Percentiles rank a stretch among this genome's conserved stretches.
These are phyloP conservation scores for Coptotermes formosanus DNA, from an alignment of 1,140 invertebrate species.

Conservation along the genomic window DNA sequence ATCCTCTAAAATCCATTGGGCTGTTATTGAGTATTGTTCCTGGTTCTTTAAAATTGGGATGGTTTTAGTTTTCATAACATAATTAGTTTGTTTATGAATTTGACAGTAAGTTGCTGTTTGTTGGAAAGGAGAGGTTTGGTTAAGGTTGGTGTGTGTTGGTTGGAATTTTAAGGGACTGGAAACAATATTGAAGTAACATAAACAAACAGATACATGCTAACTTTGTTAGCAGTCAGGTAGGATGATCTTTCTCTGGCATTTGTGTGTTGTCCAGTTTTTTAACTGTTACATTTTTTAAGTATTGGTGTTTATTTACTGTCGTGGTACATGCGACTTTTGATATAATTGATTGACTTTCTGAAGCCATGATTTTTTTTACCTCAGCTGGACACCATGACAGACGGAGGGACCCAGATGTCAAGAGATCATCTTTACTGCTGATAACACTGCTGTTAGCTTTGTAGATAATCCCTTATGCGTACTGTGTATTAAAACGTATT, in stretches of 20 bases:
- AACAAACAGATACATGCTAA: not conserved
- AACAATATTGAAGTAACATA: slow-evolving; percentile 20
- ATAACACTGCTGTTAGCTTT: not conserved
- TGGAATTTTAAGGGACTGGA: slow-evolving; percentile 13
- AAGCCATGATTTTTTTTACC: too few relatives aligned
- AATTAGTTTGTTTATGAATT: not conserved
- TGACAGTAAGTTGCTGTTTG: not conserved
- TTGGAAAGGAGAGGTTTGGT: not conserved
- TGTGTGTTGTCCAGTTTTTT: not conserved
- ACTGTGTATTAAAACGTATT: slow-evolving; percentile 2
- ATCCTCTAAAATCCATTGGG: not conserved
- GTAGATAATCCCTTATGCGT: not conserved
- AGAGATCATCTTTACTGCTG: slow-evolving; percentile 4
- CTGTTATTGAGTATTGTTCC: slow-evolving; percentile 9
- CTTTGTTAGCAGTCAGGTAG: not conserved
- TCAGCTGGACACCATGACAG: too few relatives aligned
- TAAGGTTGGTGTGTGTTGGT: not conserved
- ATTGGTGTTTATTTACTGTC: too few relatives aligned
- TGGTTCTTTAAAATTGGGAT: slow-evolving; percentile 16
- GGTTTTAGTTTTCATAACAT: not conserved
- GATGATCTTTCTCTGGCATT: not conserved
- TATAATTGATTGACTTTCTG: too few relatives aligned
- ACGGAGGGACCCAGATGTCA: too few relatives aligned
- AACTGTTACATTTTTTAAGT: too few relatives aligned
- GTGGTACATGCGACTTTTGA: too few relatives aligned